Conservation (phyloP, 1,140 invertebrate species). For the Drosophila takahashii region DNA sequence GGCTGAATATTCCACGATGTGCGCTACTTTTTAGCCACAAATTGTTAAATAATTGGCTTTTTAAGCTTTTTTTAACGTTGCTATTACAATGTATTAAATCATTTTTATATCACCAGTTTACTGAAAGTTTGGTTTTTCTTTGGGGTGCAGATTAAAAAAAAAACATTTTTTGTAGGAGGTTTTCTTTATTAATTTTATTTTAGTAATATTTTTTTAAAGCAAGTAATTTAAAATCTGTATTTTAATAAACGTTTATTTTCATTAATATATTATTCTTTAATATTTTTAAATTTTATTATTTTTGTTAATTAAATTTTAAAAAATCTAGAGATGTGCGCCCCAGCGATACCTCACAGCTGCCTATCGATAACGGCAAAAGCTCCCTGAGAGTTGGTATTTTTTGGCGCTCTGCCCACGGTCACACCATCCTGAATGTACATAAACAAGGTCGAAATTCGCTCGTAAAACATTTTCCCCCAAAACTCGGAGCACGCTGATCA, state of each 20-base stretch:
- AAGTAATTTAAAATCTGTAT: too few relatives aligned
- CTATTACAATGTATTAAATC: background rate
- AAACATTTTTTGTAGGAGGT: too few relatives aligned
- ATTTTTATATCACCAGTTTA: background rate
- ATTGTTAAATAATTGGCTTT: background rate
- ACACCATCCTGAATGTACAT: slow-evolving; percentile 1
- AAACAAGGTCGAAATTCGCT: slow-evolving; percentile 3
- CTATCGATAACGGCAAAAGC: slow-evolving; percentile 3
- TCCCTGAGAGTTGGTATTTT: background rate
- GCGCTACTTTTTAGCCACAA: too few relatives aligned
- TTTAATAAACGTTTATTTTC: too few relatives aligned
- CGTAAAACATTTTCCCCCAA: background rate
- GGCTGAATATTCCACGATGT: background rate
- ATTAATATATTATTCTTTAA: too few relatives aligned
- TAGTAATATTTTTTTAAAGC: too few relatives aligned
- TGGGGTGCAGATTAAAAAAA: background rate
- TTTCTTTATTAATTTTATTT: too few relatives aligned
- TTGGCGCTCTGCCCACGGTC: slow-evolving; percentile 1
- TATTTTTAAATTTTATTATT: too few relatives aligned
- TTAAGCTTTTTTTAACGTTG: background rate
- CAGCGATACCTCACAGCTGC: too few relatives aligned
- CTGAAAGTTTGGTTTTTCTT: background rate
- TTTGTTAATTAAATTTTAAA: too few relatives aligned
- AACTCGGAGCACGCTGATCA: background rate
- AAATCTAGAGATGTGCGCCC: too few relatives aligned